A percentile compares a stretch with the other conserved stretches of the same genome.
Evolutionary conservation across 2,797 vertebrate genomes (phyloP).

Genomic region (Poeciliopsis turneri): DNA sequence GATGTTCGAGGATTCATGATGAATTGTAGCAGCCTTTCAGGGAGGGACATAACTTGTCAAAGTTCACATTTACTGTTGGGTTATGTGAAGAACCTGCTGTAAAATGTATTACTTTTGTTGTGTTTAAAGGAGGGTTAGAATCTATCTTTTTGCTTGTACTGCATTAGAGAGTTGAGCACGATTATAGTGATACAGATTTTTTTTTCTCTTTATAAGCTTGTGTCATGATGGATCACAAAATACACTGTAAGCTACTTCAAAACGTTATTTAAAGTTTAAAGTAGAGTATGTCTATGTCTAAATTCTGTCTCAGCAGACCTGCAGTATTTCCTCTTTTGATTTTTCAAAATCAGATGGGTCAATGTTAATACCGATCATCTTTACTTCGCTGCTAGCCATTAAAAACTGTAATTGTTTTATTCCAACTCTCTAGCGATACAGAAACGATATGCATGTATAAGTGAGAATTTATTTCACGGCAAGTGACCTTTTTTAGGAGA

Average conservation of each 20-base stretch:
- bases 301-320: neutral
- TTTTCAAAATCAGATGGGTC: neutral
- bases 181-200: neutral
- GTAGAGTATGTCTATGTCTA: neutral
- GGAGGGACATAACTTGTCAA: neutral
- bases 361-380: neutral
- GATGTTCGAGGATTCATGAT: neutral
- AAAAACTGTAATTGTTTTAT: neutral
- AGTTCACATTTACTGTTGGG: neutral
- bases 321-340: neutral
- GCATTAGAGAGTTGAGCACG: neutral
- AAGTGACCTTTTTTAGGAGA: conserved; percentile 47
- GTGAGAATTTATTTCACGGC: conserved; percentile 37
- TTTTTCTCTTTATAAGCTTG: neutral
- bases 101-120: neutral
- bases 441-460: neutral
- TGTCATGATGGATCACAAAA: neutral
- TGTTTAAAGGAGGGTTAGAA: neutral
- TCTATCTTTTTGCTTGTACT: neutral
- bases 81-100: too few species aligned
- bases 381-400: neutral
- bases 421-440: neutral
- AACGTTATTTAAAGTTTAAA: neutral
- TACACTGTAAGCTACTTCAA: neutral
- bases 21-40: neutral